Base-by-base conservation (phyloP, 2,888 invertebrate genomes). In the Timema cristinae region DNA sequence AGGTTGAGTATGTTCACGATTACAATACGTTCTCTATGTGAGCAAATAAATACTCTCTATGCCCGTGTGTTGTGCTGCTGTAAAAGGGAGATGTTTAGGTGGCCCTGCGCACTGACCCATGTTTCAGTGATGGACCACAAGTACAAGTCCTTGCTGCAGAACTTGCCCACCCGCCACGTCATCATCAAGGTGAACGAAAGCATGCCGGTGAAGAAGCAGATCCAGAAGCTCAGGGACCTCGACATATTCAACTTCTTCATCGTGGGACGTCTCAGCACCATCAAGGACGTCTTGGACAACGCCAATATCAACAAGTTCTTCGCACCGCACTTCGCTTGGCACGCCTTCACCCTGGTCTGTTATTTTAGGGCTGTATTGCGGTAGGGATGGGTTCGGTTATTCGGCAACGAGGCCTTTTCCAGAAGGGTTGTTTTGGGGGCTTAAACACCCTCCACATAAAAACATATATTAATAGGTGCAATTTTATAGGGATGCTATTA, bases 221-320 rank as follows among this genome's bases (percentile, higher is more conserved):
- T 95, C 76, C 85, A 87, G 73, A 88, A 90, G 79, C 84, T 93
- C 71, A 84, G 93, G 47, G 90, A 93, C 78, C 82, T 95, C 77
- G 95, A 95, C 78, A 92, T 97, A 61, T 92, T 94, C 48, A 95
- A 96, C 80, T 95, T 92, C 80, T 97, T 97, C 81, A 85, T 97
- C 10, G 84, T 96, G 68, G 94, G 93, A 5, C 90, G 87, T 77
- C 82, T 90, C 67, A 84, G 85, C 67, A 93, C 91, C 7, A 90
- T 94, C 70, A 89, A 88, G 77, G 84, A 85, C 72, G 89, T 90
- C 48, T 81, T 94, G 66, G 88, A 90, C 77, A 86, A 88, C 0
- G 93, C 91, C 0, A 90, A 92, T 74, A 86, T 87, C 66, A 88
- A 91, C 61, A 88, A 89, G 75, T 93, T 91, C 80, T 94, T 94